Evolutionary conservation across 2,888 invertebrate genomes (phyloP).

Genomic region (Epicampocera succincta): DNA sequence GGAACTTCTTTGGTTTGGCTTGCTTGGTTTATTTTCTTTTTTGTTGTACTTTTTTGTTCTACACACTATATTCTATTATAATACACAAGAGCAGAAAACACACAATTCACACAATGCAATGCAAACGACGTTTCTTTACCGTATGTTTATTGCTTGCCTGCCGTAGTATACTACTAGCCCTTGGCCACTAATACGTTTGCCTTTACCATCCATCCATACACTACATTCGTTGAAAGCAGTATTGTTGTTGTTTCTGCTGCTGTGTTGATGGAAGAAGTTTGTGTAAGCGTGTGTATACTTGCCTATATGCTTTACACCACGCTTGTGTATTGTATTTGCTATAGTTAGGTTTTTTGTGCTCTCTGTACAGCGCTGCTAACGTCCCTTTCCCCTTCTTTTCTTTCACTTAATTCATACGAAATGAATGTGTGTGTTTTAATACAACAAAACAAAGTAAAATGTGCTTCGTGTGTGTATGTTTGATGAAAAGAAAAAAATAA

Average conservation of each 20-base stretch:
- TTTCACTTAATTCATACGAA: not conserved
- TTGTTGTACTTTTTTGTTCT: constrained; percentile 55
- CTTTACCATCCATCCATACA: constrained; percentile 68
- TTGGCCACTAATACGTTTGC: constrained; percentile 76
- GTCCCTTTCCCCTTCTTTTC: constrained; percentile 64
- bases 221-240: constrained; percentile 49
- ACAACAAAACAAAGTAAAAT: constrained; percentile 43
- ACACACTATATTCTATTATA: constrained; percentile 68
- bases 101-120: constrained; percentile 68
- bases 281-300: constrained; percentile 43
- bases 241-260: constrained; percentile 35
- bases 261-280: constrained; percentile 25
- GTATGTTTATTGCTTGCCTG: constrained; percentile 70
- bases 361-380: constrained; percentile 66
- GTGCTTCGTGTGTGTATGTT: constrained; percentile 50
- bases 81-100: constrained; percentile 61
- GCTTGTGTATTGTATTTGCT: constrained; percentile 65
- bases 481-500: constrained; percentile 46
- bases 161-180: constrained; percentile 75
- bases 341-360: constrained; percentile 62
- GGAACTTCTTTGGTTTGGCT: constrained; percentile 67
- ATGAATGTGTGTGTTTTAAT: not conserved
- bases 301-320: constrained; percentile 64
- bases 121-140: constrained; percentile 70
- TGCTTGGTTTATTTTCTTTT: constrained; percentile 63